Conservation (phyloP, 2,113 vertebrate genomes). For the Pundamilia nyererei region DNA sequence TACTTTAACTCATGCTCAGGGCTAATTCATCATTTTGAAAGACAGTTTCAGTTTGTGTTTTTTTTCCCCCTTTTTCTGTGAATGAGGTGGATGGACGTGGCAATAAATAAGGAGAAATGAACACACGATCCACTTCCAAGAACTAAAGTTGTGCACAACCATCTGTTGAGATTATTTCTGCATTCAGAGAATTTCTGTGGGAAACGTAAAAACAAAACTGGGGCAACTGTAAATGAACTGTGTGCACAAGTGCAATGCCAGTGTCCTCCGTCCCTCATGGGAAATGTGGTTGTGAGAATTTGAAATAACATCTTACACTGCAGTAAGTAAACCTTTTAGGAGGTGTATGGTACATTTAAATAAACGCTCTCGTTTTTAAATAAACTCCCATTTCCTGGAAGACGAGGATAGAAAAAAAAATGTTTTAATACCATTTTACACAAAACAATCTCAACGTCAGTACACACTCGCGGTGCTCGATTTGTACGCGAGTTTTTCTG, state of each 20-base stretch:
- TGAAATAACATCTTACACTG: constrained; percentile 75
- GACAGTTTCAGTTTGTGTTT: background rate
- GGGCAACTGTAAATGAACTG: background rate
- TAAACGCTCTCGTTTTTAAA: constrained; percentile 71
- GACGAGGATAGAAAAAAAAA: constrained; percentile 17
- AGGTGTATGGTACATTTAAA: constrained; percentile 73
- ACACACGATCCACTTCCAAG: background rate
- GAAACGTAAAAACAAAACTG: constrained; percentile 18
- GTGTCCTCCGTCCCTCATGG: constrained; percentile 69
- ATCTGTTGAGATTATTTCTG: background rate
- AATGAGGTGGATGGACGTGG: background rate
- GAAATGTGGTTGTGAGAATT: constrained; percentile 72
- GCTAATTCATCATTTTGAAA: constrained; percentile 39
- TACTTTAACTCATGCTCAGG: constrained; percentile 14
- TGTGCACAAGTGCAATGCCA: constrained; percentile 1
- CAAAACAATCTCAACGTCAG: constrained; percentile 54
- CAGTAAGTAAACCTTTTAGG: constrained; percentile 74
- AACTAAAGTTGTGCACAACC: background rate
- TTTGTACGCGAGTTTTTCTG: constrained; percentile 12
- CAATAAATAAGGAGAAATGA: background rate
- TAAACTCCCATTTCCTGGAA: constrained; percentile 75
- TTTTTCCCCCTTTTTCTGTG: rapidly evolving
- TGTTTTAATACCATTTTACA: constrained; percentile 51
- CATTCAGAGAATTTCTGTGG: constrained; percentile 34
- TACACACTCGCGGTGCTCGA: constrained; percentile 2